Conservation (phyloP, 2,888 invertebrate species). For the Coelinius sp. region DNA sequence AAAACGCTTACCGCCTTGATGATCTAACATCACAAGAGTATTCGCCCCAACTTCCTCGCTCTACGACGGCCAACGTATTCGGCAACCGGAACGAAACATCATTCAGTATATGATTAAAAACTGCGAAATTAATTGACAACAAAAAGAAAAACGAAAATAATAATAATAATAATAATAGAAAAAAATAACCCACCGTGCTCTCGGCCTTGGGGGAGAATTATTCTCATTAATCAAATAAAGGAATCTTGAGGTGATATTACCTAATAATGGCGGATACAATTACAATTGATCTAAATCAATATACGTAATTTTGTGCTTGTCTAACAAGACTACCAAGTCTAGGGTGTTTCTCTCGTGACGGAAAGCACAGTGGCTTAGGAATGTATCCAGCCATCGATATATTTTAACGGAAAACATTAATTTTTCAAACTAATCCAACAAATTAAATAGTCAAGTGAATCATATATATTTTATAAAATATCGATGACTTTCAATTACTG, state of each 20-base stretch:
- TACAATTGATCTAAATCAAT: neutral
- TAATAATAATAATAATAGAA: neutral
- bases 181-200: conserved; percentile 18
- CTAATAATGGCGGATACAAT: too few species aligned
- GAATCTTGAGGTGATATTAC: conserved; percentile 18
- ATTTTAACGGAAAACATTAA: conserved; percentile 10
- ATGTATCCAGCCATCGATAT: conserved; percentile 37
- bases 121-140: conserved; percentile 46
- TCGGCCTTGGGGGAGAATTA: conserved; percentile 25
- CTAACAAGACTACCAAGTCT: neutral
- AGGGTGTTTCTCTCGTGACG: conserved; percentile 30
- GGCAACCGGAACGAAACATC: conserved; percentile 62
- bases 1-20: conserved; percentile 91
- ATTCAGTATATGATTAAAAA: conserved; percentile 60
- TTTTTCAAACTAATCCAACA: neutral
- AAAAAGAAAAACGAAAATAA: neutral
- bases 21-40: conserved; percentile 90
- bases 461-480: neutral
- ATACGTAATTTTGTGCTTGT: neutral
- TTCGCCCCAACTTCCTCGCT: conserved; percentile 93
- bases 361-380: conserved; percentile 40
- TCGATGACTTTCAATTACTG: conserved; percentile 10
- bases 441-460: neutral
- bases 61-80: conserved; percentile 75
- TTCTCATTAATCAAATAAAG: conserved; percentile 21